Conservation (phyloP, 1,140 invertebrate genomes). For the Triops longicaudatus region DNA sequence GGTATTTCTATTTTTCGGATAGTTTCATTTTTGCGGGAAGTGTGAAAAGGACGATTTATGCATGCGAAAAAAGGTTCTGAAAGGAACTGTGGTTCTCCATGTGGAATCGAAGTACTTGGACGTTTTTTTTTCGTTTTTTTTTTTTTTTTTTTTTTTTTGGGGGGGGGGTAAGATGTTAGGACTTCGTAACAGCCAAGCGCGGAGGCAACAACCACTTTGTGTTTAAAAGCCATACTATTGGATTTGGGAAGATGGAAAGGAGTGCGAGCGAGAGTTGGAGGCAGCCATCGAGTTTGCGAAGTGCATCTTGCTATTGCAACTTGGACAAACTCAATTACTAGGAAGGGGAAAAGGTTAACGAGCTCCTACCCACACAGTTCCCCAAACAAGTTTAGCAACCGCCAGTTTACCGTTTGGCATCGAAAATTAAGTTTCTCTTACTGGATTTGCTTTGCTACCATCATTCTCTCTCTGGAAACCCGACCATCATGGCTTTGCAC, state of each 20-base stretch:
- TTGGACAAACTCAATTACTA: conserved; percentile 2
- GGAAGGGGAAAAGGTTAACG: not conserved
- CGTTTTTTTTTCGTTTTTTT: not conserved
- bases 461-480: not conserved
- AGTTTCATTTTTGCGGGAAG: no score
- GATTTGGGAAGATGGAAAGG: not conserved
- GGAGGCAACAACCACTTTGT: conserved; percentile 6
- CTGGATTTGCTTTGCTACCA: not conserved
- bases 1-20: no score
- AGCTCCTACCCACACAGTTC: conserved; percentile 10
- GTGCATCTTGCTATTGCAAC: not conserved
- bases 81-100: no score
- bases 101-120: no score
- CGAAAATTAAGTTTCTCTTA: not conserved
- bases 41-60: no score
- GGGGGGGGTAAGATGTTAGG: not conserved
- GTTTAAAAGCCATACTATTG: not conserved
- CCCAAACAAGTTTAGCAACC: not conserved
- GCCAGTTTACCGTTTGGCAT: conserved; percentile 9
- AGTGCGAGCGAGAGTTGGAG: not conserved
- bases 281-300: not conserved
- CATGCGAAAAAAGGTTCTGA: no score
- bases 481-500: not conserved
- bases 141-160: not conserved
- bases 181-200: not conserved